Conservation (phyloP, 1,140 invertebrate genomes). For the Pseudomyrmex gracilis region DNA sequence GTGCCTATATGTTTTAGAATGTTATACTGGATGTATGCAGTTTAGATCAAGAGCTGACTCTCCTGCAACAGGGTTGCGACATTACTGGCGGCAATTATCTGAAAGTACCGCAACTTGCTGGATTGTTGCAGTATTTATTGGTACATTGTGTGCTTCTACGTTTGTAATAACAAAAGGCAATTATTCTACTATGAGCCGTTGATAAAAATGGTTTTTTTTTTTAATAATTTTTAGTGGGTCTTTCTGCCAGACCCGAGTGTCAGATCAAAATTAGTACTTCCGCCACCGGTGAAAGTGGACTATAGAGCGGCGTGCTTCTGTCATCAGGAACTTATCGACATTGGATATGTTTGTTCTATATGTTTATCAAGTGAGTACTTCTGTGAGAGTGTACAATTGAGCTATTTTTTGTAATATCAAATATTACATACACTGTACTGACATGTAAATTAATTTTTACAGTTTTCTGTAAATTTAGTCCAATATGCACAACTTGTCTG, state of each 20-base stretch:
- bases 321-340: constrained; percentile 97
- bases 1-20: constrained; percentile 86
- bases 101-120: constrained; percentile 91
- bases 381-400: background rate
- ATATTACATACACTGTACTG: background rate
- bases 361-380: constrained; percentile 95
- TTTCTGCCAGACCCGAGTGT: constrained; percentile 94
- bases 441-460: constrained; percentile 82
- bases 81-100: constrained; percentile 97
- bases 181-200: background rate
- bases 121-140: constrained; percentile 97
- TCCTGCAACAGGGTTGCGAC: constrained; percentile 98
- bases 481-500: constrained; percentile 99
- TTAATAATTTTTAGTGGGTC: constrained; percentile 90
- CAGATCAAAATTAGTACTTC: constrained; percentile 94
- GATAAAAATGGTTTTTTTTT: constrained; percentile 65
- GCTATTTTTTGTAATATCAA: background rate
- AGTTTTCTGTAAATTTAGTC: constrained; percentile 99
- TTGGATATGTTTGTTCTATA: constrained; percentile 98
- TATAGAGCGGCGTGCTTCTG: constrained; percentile 99
- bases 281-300: constrained; percentile 96
- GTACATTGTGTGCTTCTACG: constrained; percentile 84
- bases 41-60: constrained; percentile 94
- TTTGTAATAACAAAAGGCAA: background rate
- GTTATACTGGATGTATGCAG: constrained; percentile 97